Base-by-base conservation (phyloP, 1,140 invertebrate species). In the Drosophila kohkoa region DNA sequence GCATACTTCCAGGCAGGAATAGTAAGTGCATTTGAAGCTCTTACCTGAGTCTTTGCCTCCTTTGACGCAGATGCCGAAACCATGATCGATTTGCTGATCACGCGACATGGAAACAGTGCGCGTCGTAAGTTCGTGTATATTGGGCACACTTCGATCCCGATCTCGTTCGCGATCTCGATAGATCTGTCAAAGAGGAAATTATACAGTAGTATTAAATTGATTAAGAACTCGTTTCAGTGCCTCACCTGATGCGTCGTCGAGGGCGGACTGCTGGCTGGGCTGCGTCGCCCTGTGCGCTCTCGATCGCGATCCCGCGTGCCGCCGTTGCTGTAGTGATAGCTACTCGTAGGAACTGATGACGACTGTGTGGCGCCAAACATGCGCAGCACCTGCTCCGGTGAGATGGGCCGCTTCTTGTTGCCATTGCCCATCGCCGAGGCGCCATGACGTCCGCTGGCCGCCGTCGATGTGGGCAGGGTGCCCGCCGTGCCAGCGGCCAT, bases 61-160 rank as follows among this genome's bases (percentile, higher is more conserved):
- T 93, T 97, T 97, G 81, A 97, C 96, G 93, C 96, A 97, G 75
- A 97, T 97, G 60, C 96, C 96, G 92, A 97, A 97, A 58, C 97
- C 97, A 92, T 97, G 96, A 82, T 96, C 96, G 51, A 95, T 95
- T 5, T 95, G 95, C 58, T 94, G 94, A 90, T 96, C 96, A 57
- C 96, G 93, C 58, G 95, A 95, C 96, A 97, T 97, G 83, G 95
- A 96, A 82, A 97, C 96, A 66, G 96, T 97, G 79, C 96, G 94
- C 66, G 96, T 96, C 73, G 95, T 94, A 77, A 96, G 94, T 92
- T 97, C 96, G 90, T 96, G 95, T 77, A 95, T 94, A 88, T 94
- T 96, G 60, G 94, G 93, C 91, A 77, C 95, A 94, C 82, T 95
- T 91, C 48, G 94, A 77, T 82, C 92, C 87, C 66, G 93, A 92